Base-by-base conservation (phyloP, 2,888 invertebrate species). In the Empis livida region DNA sequence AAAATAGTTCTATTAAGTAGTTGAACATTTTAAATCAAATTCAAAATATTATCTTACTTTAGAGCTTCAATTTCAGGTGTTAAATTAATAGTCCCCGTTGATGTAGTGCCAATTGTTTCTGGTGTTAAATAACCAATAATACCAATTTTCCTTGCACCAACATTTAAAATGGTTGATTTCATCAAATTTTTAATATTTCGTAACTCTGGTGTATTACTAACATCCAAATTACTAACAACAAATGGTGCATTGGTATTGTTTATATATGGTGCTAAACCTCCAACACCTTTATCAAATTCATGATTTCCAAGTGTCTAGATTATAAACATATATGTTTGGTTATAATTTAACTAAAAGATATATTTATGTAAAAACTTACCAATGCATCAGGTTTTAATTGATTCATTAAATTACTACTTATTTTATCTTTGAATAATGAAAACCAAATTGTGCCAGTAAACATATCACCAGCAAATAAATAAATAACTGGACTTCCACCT, bases 291-390 rank as follows among this genome's bases (percentile, higher is more conserved):
- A 69, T 94, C 94, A 60, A 95, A 90, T 67, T 95, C 93, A 64
- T 95, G 93, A 62, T 94, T 94, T 17, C 93, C 93, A 53, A 94
- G 71, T n/a, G 84, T 83, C 92, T 92, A n/a, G n/a, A n/a, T n/a
- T n/a, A n/a, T n/a, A n/a, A n/a, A n/a, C n/a, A n/a, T n/a, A n/a
- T n/a, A n/a, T n/a, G n/a, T n/a, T n/a, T n/a, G n/a, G n/a, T n/a
- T n/a, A n/a, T n/a, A n/a, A n/a, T n/a, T n/a, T n/a, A n/a, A n/a
- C n/a, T n/a, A n/a, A n/a, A n/a, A n/a, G n/a, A n/a, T n/a, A n/a
- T n/a, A 27, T 27, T 23, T 23, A 20, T 31, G 39, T 8, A 17
- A 9, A 30, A n/a, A 44, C 59, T 80, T 72, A 90, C 90, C 71
- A 87, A 82, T 13, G 84, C 93, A 64, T 93, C 90, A 2, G 93